Evolutionary conservation across 2,888 invertebrate species (phyloP).

Genomic region (Tholera decimalis): DNA sequence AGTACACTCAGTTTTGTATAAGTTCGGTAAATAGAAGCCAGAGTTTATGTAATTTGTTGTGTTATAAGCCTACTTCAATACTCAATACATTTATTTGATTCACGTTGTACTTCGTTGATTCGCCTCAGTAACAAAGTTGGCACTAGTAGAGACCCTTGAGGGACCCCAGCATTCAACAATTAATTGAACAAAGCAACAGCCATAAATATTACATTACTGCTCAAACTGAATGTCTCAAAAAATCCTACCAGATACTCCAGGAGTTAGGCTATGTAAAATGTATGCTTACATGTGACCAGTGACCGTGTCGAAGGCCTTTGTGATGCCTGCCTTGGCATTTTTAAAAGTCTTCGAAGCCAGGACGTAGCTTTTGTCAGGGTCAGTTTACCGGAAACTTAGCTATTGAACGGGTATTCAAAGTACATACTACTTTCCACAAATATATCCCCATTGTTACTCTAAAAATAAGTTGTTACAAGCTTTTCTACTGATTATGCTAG

Average conservation of each 20-base stretch:
- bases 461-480: too few relatives aligned
- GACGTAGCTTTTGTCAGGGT: too few relatives aligned
- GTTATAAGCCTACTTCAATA: too few relatives aligned
- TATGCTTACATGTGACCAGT: background rate
- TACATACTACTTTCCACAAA: too few relatives aligned
- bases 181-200: background rate
- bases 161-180: background rate
- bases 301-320: constrained; percentile 1
- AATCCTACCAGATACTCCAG: background rate
- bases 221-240: background rate
- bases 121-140: background rate
- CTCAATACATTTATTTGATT: too few relatives aligned
- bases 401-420: too few relatives aligned
- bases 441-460: too few relatives aligned
- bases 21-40: constrained; percentile 32
- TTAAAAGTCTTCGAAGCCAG: background rate
- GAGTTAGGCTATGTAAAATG: background rate
- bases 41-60: background rate
- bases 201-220: background rate
- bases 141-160: background rate
- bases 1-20: constrained; percentile 23
- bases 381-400: too few relatives aligned
- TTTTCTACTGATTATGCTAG: too few relatives aligned
- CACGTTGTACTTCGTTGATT: too few relatives aligned
- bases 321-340: too few relatives aligned